Evolutionary conservation across 2,113 vertebrate species (phyloP).

Genomic region (chimpanzee (Pan troglodytes)): DNA sequence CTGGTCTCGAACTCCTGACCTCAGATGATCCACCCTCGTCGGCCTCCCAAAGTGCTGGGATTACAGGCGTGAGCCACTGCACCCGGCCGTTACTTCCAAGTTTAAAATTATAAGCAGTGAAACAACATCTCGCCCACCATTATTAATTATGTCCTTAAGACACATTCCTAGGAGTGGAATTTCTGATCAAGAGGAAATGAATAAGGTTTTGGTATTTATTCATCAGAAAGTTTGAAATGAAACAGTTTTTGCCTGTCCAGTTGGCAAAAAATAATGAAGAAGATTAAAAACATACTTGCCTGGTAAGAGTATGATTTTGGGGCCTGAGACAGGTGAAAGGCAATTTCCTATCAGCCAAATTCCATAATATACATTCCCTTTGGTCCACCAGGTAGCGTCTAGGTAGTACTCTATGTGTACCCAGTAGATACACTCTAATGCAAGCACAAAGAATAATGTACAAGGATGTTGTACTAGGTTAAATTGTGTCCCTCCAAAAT

Average conservation of each 20-base stretch:
- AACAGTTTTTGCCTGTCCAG: neutral
- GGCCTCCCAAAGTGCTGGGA: no score
- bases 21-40: no score
- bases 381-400: neutral
- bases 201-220: neutral
- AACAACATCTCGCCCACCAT: neutral
- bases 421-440: neutral
- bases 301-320: neutral
- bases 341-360: neutral
- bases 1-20: no score
- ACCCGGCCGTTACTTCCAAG: no score
- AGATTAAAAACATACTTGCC: neutral
- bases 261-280: neutral
- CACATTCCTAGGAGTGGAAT: neutral
- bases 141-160: neutral
- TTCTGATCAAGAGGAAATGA: neutral
- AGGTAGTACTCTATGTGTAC: neutral
- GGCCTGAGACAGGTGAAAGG: neutral
- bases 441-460: neutral
- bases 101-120: constrained; percentile 15
- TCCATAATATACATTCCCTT: neutral
- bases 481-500: neutral
- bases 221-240: neutral
- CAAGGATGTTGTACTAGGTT: neutral
- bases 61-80: no score